These are phyloP conservation scores for Cyprinodon diabolis DNA, from an alignment of 2,797 vertebrate species.

Conservation along the genomic window DNA sequence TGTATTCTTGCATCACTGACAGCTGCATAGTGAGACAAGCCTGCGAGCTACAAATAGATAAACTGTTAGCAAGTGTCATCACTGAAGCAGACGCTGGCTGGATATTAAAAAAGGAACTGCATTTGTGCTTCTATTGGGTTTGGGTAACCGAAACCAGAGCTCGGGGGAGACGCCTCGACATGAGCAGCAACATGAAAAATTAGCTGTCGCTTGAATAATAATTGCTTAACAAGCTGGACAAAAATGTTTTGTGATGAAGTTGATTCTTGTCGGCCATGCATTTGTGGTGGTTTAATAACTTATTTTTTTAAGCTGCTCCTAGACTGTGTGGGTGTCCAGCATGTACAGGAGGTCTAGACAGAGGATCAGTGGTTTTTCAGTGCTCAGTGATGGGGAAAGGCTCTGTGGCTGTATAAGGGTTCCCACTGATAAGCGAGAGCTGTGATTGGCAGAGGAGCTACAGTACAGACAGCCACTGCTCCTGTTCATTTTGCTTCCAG, in stretches of 20 bases:
- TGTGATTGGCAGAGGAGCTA: constrained; percentile 71
- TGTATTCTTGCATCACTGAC: constrained; percentile 70
- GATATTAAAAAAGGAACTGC: constrained; percentile 29
- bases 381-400: constrained; percentile 75
- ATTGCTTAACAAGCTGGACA: constrained; percentile 46
- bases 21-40: constrained; percentile 64
- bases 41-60: constrained; percentile 66
- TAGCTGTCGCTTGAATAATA: constrained; percentile 28
- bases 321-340: constrained; percentile 33
- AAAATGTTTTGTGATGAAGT: constrained; percentile 19
- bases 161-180: constrained; percentile 37
- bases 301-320: constrained; percentile 15
- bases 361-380: constrained; percentile 67
- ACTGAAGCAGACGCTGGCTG: constrained; percentile 51
- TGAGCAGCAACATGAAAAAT: constrained; percentile 36
- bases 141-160: constrained; percentile 40
- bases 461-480: constrained; percentile 36
- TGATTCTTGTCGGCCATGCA: constrained; percentile 29
- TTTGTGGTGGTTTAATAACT: not conserved
- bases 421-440: constrained; percentile 59
- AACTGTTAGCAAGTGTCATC: constrained; percentile 64
- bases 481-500: constrained; percentile 44
- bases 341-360: constrained; percentile 58
- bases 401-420: constrained; percentile 62
- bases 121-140: constrained; percentile 51